Evolutionary conservation across 2,888 invertebrate genomes (phyloP).

Genomic region (Drosophila paranaensis): DNA sequence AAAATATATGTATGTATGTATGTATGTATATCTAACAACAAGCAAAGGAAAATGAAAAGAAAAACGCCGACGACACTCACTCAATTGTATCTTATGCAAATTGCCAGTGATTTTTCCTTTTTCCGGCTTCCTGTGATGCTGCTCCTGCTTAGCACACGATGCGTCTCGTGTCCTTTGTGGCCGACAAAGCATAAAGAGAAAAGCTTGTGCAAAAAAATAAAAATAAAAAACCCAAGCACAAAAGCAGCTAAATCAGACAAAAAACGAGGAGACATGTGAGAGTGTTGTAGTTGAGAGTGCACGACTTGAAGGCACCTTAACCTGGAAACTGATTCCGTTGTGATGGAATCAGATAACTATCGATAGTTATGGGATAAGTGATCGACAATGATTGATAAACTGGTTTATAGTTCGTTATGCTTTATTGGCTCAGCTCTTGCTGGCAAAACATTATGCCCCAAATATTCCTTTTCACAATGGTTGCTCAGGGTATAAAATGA

Average conservation of each 20-base stretch:
- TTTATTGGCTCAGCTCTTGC: background rate
- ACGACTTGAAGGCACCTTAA: background rate
- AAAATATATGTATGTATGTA: slow-evolving; percentile 39
- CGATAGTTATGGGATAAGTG: no score
- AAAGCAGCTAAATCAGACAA: slow-evolving; percentile 15
- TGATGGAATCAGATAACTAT: no score
- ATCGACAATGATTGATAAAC: no score
- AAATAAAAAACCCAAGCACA: slow-evolving; percentile 14
- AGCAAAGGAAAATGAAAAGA: slow-evolving; percentile 26
- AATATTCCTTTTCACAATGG: background rate
- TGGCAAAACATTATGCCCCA: background rate
- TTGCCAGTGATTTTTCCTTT: slow-evolving; percentile 80
- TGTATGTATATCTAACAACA: background rate
- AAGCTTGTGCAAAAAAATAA: slow-evolving; percentile 26
- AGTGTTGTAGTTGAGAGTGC: background rate
- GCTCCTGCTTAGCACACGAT: slow-evolving; percentile 46
- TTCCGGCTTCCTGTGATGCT: slow-evolving; percentile 55
- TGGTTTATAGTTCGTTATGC: no score
- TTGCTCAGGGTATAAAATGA: background rate
- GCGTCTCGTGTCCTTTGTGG: slow-evolving; percentile 36
- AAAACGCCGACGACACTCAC: slow-evolving; percentile 70
- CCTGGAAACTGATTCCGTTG: background rate
- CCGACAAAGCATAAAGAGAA: slow-evolving; percentile 40
- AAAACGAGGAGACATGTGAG: slow-evolving; percentile 3
- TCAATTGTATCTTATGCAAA: slow-evolving; percentile 81